Base-by-base conservation (phyloP, 2,797 vertebrate genomes). In the Gastrophryne carolinensis region DNA sequence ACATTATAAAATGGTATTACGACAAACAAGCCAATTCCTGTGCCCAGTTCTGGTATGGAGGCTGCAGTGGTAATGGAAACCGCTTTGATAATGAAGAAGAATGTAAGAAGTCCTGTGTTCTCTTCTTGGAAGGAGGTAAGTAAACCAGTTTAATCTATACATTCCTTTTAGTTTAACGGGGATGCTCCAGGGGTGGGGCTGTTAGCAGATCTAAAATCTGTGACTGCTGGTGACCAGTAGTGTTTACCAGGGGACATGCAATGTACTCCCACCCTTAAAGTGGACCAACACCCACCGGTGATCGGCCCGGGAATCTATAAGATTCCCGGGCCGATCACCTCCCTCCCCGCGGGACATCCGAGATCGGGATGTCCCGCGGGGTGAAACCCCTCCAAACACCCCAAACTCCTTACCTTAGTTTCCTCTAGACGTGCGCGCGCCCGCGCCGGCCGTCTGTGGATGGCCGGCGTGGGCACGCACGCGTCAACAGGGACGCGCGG, bases 11-110 rank as follows among this genome's bases (percentile, higher is more conserved):
- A 70, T 95, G 93, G 93, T 95, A 95, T 65, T 95, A 95, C 0
- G 92, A 95, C 73, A 90, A 89, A 79, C 92, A 94, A 79, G 92
- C 93, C 58, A 94, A 98, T 21, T 84, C 95, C 35, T 96, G 92
- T 72, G 94, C 91, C 80, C 93, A 95, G 87, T 97, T 97, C 86
- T 96, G 94, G 94, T 94, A 92, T 0, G 90, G 93, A 79, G 92
- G 94, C 84, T 97, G 93, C 1, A 78, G 85, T 11, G 94, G 93
- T 80, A 96, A 96, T 34, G 84, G 83, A 15, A 96, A 96, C 84
- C 92, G 94, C 52, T 95, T 89, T 69, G 86, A 93, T 41, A 91
- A 83, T 37, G 91, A 96, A 80, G 87, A 87, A 9, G 89, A 95
- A 72, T 94, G 94, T 78, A 94, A 88, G 85, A 89, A 86, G 57